These are phyloP conservation scores for Dorcus parallelipipedus DNA, from an alignment of 2,888 invertebrate species.

Conservation along the genomic window DNA sequence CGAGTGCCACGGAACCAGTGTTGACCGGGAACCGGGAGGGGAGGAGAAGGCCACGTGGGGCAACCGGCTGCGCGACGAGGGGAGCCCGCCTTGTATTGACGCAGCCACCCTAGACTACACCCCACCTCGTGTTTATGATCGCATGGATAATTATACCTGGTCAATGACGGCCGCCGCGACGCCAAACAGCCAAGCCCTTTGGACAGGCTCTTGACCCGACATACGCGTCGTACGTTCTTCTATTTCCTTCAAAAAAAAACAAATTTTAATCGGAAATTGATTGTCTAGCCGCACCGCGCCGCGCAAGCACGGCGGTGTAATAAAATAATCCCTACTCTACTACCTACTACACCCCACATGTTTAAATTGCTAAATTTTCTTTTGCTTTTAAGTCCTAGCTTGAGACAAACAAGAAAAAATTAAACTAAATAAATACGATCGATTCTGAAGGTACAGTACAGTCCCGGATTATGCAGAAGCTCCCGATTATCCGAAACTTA, in stretches of 20 bases:
- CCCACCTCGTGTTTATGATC: conserved; percentile 30
- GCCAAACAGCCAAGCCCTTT: conserved; percentile 26
- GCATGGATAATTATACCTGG: conserved; percentile 38
- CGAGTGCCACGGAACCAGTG: conserved; percentile 33
- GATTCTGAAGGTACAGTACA: too few relatives aligned
- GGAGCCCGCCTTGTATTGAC: conserved; percentile 33
- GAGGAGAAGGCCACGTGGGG: conserved; percentile 38
- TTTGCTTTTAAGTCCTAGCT: too few relatives aligned
- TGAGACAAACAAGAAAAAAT: too few relatives aligned
- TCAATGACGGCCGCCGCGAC: conserved; percentile 35
- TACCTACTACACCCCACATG: too few relatives aligned
- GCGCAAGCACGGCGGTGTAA: too few relatives aligned
- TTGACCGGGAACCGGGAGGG: conserved; percentile 32
- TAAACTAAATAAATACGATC: too few relatives aligned
- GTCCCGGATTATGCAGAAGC: too few relatives aligned
- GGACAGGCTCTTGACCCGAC: conserved; percentile 28
- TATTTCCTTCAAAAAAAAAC: not conserved
- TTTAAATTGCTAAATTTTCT: too few relatives aligned
- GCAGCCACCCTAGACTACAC: conserved; percentile 30
- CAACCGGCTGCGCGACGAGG: conserved; percentile 34
- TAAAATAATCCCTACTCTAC: too few relatives aligned
- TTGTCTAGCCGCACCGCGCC: too few relatives aligned
- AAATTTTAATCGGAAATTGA: not conserved
- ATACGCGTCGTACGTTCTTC: not conserved
- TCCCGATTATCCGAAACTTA: too few relatives aligned